Base-by-base conservation (phyloP, 2,888 invertebrate genomes). In the Nemotelus nigrinus region DNA sequence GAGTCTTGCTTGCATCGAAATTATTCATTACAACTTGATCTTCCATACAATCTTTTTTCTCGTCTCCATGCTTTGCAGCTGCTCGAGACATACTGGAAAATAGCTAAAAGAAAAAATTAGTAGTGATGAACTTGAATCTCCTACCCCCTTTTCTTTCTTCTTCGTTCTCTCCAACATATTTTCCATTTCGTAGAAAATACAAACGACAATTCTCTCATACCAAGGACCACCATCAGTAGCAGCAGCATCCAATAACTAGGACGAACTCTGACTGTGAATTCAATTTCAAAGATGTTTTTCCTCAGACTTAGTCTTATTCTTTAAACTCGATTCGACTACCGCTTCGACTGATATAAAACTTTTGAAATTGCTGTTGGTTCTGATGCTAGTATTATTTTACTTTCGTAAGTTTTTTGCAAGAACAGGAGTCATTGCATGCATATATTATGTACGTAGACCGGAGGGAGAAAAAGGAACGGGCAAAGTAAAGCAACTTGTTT, bases 41-140 rank as follows among this genome's bases (percentile, higher is more conserved):
- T 1, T 25, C 25, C 25, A 25, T 25, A 25, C 25, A 25, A 25
- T 25, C 25, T 25, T 25, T 25, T 25, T 25, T 25, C 25, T 25
- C 25, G 25, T 25, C 25, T 25, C 25, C 25, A 25, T 25, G 25
- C 25, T 25, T 25, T 25, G 25, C 25, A 25, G 25, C 25, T 25
- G 25, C 53, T 70, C 55, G 43, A 43, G 70, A 53, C 44, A 43
- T 55, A 70, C 70, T 55, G 57, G 43, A 55, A 70, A 70, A 70
- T 70, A 70, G 70, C 53, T 70, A 53, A 53, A 39, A 70, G 44
- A 53, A 48, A 55, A 70, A 70, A 70, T 70, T 70, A 70, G 41
- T 70, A 55, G 55, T 55, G 70, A 70, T 53, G 47, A 70, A 70
- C 70, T 70, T 43, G 55, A 53, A 7, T 43, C 53, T 47, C 55